These are phyloP conservation scores for Lithophane semibrunnea DNA, from an alignment of 2,888 invertebrate genomes.

Conservation along the genomic window DNA sequence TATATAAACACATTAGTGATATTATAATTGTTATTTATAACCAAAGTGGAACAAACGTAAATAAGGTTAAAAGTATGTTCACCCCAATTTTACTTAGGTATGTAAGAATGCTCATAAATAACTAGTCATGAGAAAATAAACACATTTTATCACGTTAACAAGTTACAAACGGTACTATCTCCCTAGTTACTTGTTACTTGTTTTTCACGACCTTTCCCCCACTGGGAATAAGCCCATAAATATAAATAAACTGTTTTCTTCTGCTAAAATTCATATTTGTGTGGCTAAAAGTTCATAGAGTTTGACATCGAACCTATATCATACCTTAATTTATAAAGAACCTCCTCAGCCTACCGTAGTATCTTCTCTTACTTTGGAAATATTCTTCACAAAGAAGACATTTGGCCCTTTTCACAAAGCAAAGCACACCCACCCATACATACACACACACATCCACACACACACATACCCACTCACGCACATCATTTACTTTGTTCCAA, in stretches of 20 bases:
- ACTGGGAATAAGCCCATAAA: conserved; percentile 42
- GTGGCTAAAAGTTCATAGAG: conserved; percentile 14
- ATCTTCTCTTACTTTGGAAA: background rate
- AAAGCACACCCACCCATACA: background rate
- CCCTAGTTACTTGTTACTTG: conserved; percentile 37
- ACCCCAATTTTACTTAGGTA: background rate
- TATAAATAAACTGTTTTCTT: conserved; percentile 27
- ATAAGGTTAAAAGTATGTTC: conserved; percentile 6
- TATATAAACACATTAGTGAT: background rate
- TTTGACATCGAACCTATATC: conserved; percentile 9
- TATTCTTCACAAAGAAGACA: background rate
- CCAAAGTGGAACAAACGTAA: background rate
- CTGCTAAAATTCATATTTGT: background rate
- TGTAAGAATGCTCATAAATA: conserved; percentile 24
- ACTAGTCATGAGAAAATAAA: conserved; percentile 33
- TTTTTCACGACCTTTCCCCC: conserved; percentile 37
- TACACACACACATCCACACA: too few species aligned
- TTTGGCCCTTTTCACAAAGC: background rate
- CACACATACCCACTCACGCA: background rate
- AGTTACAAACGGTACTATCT: conserved; percentile 38
- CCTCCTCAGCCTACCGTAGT: background rate
- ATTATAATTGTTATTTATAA: background rate
- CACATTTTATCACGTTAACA: conserved; percentile 47
- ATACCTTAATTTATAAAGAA: background rate
- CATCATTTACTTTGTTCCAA: background rate